Conservation (phyloP, 2,797 vertebrate genomes). For the Rhadinocentrus ornatus region DNA sequence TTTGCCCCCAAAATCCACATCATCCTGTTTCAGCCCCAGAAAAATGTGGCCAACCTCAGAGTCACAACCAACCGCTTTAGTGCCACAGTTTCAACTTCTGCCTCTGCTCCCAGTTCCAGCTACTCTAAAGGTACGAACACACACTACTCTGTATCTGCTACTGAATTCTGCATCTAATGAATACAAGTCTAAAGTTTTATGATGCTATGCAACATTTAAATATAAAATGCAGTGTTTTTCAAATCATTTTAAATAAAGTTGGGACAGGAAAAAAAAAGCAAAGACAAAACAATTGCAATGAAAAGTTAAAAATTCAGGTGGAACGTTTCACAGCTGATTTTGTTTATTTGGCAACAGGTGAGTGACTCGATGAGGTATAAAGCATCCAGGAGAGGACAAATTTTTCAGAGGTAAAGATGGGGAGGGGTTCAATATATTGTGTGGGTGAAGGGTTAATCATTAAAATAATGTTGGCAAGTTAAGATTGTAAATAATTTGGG, state of each 20-base stretch:
- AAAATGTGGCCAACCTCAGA: conserved; percentile 92
- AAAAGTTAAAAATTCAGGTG: background rate
- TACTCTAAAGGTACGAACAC: conserved; percentile 87
- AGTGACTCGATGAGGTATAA: background rate
- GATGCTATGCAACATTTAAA: background rate
- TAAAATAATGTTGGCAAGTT: background rate
- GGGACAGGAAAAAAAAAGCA: background rate
- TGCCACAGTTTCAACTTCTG: conserved; percentile 81
- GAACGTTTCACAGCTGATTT: background rate
- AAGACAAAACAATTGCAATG: background rate
- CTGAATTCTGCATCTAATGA: too few species aligned
- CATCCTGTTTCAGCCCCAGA: conserved; percentile 98
- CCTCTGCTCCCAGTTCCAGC: conserved; percentile 83
- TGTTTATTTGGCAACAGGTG: background rate
- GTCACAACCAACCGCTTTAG: conserved; percentile 90
- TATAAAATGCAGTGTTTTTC: background rate
- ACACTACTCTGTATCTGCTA: background rate
- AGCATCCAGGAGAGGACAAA: background rate
- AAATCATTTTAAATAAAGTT: background rate
- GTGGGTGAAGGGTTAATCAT: background rate
- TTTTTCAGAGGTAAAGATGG: conserved; percentile 5
- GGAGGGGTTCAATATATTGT: background rate
- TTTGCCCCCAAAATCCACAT: conserved; percentile 97
- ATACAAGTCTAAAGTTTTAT: background rate
- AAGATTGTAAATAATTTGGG: background rate